Evolutionary conservation across 2,888 invertebrate genomes (phyloP), one percentile per base, ranked within the genome.

Genomic region (Thecocarcelia acutangulata): DNA sequence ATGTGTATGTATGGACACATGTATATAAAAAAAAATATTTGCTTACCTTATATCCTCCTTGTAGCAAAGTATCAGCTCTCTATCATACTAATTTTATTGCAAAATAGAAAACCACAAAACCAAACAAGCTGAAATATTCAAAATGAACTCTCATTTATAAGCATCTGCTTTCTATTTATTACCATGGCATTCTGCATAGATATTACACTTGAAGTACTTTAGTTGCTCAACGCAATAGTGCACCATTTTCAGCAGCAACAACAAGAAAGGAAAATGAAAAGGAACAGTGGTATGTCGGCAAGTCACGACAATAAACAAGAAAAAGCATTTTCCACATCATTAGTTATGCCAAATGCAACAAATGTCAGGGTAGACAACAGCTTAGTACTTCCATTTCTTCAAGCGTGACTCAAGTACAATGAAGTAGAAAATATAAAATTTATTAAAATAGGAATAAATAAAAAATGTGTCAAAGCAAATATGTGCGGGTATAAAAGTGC

Each of bases 271-370:
- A 13, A 44, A 56, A 46, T 2, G 8, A 12, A 54, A 12, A 46
- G 61, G 11, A 46, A 15, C 9, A 48, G 42, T 6, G 28, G 11
- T 21, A n/a, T 19, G 13, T n/a, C 15, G 13, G 8, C 13, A 66
- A 75, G 19, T 56, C 46, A 75, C n/a, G 52, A 46, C 44, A 63
- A 40, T 40, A 44, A 58, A 46, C 58, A 76, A 84, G 66, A 28
- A 75, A 82, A 84, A 85, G 86, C 85, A 87, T 87, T 87, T 87
- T 87, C 86, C 88, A 87, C 87, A 87, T 88, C 87, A 88, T 87
- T 87, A 88, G 88, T 87, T 86, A 83, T 84, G 85, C 84, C 85
- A 84, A 87, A 59, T 85, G 87, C 66, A 78, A 72, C 84, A 81
- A 77, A 81, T 77, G 72, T 64, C 61, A 64, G 37, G 63, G 28